A percentile compares a stretch with the other conserved stretches of the same genome.
Evolutionary conservation across 2,797 vertebrate genomes (phyloP).

Genomic region (Eulemur coronatus): DNA sequence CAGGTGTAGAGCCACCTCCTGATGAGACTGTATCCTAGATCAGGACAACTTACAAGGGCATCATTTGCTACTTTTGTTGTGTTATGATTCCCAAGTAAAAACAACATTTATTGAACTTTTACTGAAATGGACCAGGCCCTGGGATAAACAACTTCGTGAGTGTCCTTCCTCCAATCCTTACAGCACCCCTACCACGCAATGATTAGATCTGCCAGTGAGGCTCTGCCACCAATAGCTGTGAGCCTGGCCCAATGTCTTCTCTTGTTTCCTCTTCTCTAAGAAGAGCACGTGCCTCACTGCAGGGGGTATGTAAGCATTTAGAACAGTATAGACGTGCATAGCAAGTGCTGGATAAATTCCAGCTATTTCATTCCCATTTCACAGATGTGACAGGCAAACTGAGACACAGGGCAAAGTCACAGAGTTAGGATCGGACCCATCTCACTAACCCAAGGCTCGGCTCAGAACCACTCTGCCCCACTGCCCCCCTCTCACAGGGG

Average conservation of each 20-base stretch:
- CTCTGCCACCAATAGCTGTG: too few relatives aligned
- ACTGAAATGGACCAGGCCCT: background rate
- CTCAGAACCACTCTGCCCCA: background rate
- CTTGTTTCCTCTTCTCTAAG: background rate
- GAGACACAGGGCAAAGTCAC: background rate
- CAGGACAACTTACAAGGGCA: background rate
- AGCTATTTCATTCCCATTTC: background rate
- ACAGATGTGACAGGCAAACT: background rate
- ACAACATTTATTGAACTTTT: background rate
- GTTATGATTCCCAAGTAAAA: background rate
- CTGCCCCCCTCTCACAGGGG: background rate
- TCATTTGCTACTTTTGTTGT: background rate
- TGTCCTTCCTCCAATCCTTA: background rate
- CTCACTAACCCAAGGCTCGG: background rate
- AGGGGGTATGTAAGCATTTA: background rate
- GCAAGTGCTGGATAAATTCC: background rate
- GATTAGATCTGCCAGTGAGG: background rate
- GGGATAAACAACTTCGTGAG: background rate
- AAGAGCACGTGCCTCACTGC: background rate
- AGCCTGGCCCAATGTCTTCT: background rate
- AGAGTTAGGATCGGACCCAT: background rate
- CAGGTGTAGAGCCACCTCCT: background rate
- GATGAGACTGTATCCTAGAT: background rate
- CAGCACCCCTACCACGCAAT: background rate
- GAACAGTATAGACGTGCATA: background rate